Evolutionary conservation across 2,113 vertebrate genomes (phyloP).

Genomic region (Felis chaus): DNA sequence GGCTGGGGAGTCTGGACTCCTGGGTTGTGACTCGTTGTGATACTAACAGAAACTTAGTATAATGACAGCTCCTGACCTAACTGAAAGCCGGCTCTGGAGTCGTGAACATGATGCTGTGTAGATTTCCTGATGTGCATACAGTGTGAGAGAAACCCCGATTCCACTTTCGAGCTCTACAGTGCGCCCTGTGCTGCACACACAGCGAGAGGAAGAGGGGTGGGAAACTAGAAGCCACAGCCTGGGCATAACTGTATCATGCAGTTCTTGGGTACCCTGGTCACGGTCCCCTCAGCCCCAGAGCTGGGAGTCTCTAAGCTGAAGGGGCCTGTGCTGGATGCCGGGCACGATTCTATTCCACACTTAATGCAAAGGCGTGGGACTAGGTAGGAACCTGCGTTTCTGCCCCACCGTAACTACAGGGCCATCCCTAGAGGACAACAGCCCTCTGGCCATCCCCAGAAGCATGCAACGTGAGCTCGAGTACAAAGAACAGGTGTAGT

Average conservation of each 20-base stretch:
- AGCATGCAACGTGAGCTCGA: not conserved
- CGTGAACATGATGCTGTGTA: not conserved
- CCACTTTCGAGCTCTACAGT: rapidly evolving
- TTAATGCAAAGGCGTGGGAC: not conserved
- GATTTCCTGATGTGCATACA: not conserved
- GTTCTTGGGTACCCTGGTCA: not conserved
- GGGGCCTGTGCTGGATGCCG: rapidly evolving
- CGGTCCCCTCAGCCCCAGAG: not conserved
- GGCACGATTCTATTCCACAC: not conserved
- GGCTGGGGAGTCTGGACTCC: not conserved
- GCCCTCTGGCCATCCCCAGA: not conserved
- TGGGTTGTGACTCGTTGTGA: not conserved
- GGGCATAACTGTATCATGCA: not conserved
- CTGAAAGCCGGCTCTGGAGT: not conserved
- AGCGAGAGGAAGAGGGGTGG: not conserved
- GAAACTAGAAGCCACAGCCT: not conserved
- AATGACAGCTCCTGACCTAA: no score
- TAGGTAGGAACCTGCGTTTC: not conserved
- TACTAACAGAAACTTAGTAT: rapidly evolving
- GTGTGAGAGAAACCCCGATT: not conserved
- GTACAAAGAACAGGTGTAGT: not conserved
- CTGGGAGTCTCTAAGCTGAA: not conserved
- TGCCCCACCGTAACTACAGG: not conserved
- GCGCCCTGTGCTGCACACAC: not conserved
- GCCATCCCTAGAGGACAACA: not conserved